phyloP scores from a whole-genome alignment of 2,113 vertebrate species.

The Poeciliopsis retropinna region DNA sequence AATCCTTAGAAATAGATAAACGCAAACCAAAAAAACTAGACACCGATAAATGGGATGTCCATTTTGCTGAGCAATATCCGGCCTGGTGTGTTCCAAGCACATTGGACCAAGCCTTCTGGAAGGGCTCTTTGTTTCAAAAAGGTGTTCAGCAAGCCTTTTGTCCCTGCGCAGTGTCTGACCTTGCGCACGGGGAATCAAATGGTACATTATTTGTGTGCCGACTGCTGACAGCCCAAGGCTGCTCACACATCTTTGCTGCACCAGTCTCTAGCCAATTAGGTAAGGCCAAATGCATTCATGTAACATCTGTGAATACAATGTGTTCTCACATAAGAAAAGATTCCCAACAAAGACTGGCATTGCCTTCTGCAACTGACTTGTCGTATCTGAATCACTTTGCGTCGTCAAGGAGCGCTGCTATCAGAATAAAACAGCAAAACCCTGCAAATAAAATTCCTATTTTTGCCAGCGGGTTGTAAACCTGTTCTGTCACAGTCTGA shows the following conservation, averaged over 20 bases:
- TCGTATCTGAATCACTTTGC: constrained; percentile 27
- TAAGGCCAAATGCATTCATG: constrained; percentile 59
- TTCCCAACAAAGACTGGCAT: constrained; percentile 8
- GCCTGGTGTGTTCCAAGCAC: constrained; percentile 33
- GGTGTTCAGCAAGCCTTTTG: constrained; percentile 71
- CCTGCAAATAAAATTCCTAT: constrained; percentile 35
- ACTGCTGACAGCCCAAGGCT: constrained; percentile 72
- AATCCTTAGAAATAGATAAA: constrained; percentile 70
- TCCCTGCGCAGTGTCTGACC: constrained; percentile 62
- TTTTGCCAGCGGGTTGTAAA: constrained; percentile 31
- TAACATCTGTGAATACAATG: constrained; percentile 57
- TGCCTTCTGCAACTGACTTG: constrained; percentile 15
- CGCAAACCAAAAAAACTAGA: constrained; percentile 52
- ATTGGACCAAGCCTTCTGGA: constrained; percentile 44
- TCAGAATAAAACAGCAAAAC: constrained; percentile 16
- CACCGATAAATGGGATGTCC: constrained; percentile 58
- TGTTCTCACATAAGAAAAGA: constrained; percentile 30
- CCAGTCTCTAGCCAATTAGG: constrained; percentile 65
- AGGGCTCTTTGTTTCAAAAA: constrained; percentile 71
- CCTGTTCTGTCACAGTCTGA: constrained; percentile 38
- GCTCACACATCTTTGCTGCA: constrained; percentile 50
- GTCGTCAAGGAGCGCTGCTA: constrained; percentile 26
- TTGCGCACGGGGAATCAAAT: constrained; percentile 71
- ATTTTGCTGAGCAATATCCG: constrained; percentile 58
- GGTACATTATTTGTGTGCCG: constrained; percentile 67